Percentiles rank a stretch among this genome's conserved stretches.
These are phyloP conservation scores for Rutilus rutilus DNA, from an alignment of 2,113 vertebrate species.

Conservation along the genomic window DNA sequence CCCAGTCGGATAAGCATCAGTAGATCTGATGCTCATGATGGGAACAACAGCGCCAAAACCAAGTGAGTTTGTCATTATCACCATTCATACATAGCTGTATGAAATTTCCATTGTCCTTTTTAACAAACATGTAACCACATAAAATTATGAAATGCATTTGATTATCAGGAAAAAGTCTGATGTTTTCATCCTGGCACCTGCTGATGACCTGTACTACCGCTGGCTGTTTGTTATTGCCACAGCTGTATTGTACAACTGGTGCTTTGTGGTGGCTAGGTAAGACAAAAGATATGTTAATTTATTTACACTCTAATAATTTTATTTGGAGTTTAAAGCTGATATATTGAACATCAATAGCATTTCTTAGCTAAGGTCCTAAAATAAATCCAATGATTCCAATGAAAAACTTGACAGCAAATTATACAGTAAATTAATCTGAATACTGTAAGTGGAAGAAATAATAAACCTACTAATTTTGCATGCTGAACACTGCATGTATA, in stretches of 20 bases:
- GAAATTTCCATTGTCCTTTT: background rate
- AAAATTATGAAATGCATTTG: background rate
- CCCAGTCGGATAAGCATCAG: conserved; percentile 74
- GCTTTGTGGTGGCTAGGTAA: conserved; percentile 88
- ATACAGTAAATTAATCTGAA: background rate
- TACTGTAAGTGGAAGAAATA: background rate
- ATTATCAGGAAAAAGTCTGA: conserved; percentile 76
- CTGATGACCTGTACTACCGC: conserved; percentile 86
- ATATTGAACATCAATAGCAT: background rate
- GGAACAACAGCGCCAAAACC: conserved; percentile 56
- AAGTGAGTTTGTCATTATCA: conserved; percentile 59
- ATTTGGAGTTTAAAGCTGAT: background rate
- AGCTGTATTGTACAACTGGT: conserved; percentile 93
- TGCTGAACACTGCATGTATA: background rate
- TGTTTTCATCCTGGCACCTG: conserved; percentile 83
- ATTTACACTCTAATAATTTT: background rate
- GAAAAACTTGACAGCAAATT: background rate
- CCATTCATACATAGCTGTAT: too few relatives aligned
- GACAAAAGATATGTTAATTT: conserved; percentile 26
- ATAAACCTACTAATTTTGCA: background rate
- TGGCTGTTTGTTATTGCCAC: conserved; percentile 89
- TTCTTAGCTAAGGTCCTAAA: background rate
- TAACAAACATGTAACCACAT: too few relatives aligned
- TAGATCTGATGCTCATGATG: conserved; percentile 60
- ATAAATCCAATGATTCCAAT: background rate